These are phyloP conservation scores for Ctena decussata DNA, from an alignment of 2,888 invertebrate species.

Conservation along the genomic window DNA sequence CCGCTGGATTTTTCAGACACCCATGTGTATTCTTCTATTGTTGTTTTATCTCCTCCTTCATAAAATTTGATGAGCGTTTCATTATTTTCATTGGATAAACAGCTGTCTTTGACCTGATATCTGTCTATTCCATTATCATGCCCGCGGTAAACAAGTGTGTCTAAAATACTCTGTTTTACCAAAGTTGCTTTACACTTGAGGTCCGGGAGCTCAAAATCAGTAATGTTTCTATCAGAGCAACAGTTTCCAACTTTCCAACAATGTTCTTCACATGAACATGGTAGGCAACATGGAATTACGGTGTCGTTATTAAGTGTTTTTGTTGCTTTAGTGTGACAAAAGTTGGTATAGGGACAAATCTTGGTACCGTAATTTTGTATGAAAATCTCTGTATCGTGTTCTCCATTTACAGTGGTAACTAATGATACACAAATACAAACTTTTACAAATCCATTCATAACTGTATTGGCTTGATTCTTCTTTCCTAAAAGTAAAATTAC, in stretches of 20 bases:
- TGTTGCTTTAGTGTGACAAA: not conserved
- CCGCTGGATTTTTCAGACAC: not conserved
- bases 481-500: no score
- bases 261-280: not conserved
- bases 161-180: not conserved
- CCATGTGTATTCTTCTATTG: not conserved
- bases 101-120: not conserved
- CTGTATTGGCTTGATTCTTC: no score
- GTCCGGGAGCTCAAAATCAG: not conserved
- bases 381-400: no score
- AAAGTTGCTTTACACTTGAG: not conserved
- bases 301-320: not conserved
- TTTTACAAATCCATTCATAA: no score
- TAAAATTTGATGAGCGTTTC: no score
- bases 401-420: no score
- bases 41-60: no score
- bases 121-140: not conserved
- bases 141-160: not conserved
- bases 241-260: no score
- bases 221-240: no score
- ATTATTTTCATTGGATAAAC: no score
- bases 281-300: not conserved
- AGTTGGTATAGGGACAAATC: not conserved
- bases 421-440: no score
- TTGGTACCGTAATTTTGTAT: no score